Conservation (phyloP, 2,888 invertebrate genomes). For the Vesta saturnalis region DNA sequence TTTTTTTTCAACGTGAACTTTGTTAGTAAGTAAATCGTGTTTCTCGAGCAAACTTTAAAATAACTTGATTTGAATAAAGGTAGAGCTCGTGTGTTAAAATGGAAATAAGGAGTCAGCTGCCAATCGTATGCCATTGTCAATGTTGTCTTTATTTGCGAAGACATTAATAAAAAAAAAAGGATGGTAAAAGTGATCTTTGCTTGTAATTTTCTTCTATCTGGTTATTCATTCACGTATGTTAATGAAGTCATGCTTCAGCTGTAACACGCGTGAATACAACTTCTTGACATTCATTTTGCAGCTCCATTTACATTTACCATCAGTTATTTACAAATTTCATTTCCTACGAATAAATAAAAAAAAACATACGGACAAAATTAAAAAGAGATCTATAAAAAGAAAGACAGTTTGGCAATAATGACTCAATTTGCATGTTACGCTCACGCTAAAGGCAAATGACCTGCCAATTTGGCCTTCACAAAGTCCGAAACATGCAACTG, state of each 20-base stretch:
- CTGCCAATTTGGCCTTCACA: slow-evolving; percentile 26
- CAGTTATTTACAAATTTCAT: slow-evolving; percentile 21
- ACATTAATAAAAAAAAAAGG: slow-evolving; percentile 23
- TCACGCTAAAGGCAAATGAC: slow-evolving; percentile 34
- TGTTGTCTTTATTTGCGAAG: slow-evolving; percentile 47
- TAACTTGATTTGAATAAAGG: slow-evolving; percentile 44
- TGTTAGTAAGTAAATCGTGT: slow-evolving; percentile 21
- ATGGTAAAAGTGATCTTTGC: slow-evolving; percentile 21
- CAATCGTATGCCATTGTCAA: slow-evolving; percentile 49
- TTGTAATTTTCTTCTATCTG: slow-evolving; percentile 49
- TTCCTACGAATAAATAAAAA: not conserved
- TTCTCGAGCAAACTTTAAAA: slow-evolving; percentile 28
- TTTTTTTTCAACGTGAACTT: not conserved
- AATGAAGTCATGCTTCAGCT: slow-evolving; percentile 51
- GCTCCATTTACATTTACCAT: slow-evolving; percentile 24
- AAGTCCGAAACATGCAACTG: slow-evolving; percentile 16
- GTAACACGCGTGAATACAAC: slow-evolving; percentile 51
- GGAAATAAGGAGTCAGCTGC: slow-evolving; percentile 50
- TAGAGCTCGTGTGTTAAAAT: slow-evolving; percentile 43
- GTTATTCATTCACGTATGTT: slow-evolving; percentile 51
- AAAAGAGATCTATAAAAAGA: slow-evolving; percentile 6
- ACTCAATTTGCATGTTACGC: slow-evolving; percentile 35
- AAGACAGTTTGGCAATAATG: slow-evolving; percentile 19
- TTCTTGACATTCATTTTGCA: slow-evolving; percentile 40
- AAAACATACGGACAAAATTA: not conserved